Evolutionary conservation across 2,888 invertebrate species (phyloP).

Genomic region (Cephus rjabovi): DNA sequence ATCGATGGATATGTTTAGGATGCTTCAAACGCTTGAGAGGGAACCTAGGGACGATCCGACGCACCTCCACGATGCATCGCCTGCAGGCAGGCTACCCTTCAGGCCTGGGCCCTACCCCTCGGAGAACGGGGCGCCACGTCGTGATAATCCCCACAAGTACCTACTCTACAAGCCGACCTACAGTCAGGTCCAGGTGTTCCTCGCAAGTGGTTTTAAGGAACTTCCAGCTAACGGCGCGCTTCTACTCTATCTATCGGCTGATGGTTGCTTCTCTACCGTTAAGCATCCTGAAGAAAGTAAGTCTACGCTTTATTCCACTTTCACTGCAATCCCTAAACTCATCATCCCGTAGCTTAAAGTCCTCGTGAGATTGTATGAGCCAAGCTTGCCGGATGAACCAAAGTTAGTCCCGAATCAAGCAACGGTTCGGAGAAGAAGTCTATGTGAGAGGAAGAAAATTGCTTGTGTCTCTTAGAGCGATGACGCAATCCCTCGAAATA

Average conservation of each 20-base stretch:
- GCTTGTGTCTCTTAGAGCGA: not conserved
- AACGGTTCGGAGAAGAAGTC: not conserved
- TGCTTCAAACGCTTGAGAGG: slow-evolving; percentile 93
- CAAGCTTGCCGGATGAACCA: not conserved
- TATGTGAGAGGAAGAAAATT: not conserved
- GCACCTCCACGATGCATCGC: slow-evolving; percentile 79
- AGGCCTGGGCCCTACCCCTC: slow-evolving; percentile 70
- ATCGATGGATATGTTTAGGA: slow-evolving; percentile 97
- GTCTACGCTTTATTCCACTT: slow-evolving; percentile 49
- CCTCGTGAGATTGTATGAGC: not conserved
- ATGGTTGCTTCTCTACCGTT: slow-evolving; percentile 84
- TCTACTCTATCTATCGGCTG: slow-evolving; percentile 93
- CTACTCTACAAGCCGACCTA: slow-evolving; percentile 95
- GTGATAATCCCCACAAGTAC: slow-evolving; percentile 97
- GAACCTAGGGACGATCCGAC: slow-evolving; percentile 88
- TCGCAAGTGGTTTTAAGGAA: slow-evolving; percentile 93
- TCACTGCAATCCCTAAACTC: not conserved
- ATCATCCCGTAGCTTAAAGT: not conserved
- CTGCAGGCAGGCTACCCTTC: slow-evolving; percentile 75
- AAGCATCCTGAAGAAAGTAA: slow-evolving; percentile 92
- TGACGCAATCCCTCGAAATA: slow-evolving; percentile 2
- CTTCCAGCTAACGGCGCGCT: slow-evolving; percentile 91
- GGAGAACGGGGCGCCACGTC: slow-evolving; percentile 80
- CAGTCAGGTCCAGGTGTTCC: slow-evolving; percentile 92
- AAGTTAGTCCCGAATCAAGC: not conserved